A percentile compares a stretch with the other conserved stretches of the same genome.
phyloP scores from a whole-genome alignment of 2,113 vertebrate species.

The Azemiops feae region DNA sequence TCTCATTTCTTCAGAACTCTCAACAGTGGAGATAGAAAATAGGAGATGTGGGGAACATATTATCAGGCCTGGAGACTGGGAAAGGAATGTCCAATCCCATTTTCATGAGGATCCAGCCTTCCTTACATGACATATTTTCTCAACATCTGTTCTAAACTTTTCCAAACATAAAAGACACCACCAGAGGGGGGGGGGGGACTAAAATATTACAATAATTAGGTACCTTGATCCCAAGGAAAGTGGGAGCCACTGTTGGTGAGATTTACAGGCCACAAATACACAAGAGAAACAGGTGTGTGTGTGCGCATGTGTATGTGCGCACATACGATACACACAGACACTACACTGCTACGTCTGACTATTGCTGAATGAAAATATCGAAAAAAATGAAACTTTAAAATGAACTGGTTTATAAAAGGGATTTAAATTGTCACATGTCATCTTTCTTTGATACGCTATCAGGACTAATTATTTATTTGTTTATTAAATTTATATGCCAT shows the following conservation, averaged over 20 bases:
- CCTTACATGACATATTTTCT: not conserved
- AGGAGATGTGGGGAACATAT: not conserved
- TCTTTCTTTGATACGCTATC: not conserved
- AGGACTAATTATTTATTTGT: not conserved
- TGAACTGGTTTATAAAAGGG: not conserved
- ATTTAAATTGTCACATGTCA: not conserved
- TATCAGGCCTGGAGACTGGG: not conserved
- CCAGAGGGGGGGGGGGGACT: not conserved
- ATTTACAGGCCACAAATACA: not conserved
- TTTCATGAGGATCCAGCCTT: not conserved
- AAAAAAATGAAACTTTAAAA: not conserved
- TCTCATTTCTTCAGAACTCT: not conserved
- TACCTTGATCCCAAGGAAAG: not conserved
- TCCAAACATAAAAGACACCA: not conserved
- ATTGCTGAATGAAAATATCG: not conserved
- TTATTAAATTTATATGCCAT: not conserved
- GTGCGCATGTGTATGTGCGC: not conserved
- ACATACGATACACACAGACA: too few species aligned
- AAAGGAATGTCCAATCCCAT: not conserved
- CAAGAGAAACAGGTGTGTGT: not conserved
- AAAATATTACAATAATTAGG: not conserved
- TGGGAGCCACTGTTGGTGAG: not conserved
- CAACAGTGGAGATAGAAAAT: not conserved
- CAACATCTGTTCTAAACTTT: not conserved
- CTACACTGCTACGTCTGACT: not conserved